Percentiles rank a stretch among this genome's conserved stretches.
phyloP scores from a whole-genome alignment of 2,888 invertebrate species.

The Drosophila austrosaltans region DNA sequence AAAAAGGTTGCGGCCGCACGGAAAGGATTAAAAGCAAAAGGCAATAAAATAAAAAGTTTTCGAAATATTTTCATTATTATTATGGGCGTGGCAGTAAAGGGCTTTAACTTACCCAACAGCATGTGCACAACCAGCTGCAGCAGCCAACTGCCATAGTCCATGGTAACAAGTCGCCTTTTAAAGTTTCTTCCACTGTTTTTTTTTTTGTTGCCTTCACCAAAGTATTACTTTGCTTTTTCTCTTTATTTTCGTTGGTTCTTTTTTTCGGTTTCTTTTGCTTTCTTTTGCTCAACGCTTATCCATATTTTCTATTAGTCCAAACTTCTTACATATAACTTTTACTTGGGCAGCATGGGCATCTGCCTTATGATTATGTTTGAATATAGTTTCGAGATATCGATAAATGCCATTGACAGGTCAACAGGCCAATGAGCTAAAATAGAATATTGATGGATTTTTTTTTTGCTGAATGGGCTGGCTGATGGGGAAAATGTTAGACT shows the following conservation, averaged over 20 bases:
- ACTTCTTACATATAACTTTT: constrained; percentile 50
- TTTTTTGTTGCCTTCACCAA: constrained; percentile 12
- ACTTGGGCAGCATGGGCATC: constrained; percentile 23
- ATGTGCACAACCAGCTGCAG: constrained; percentile 64
- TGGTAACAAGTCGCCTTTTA: constrained; percentile 46
- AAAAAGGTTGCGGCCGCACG: constrained; percentile 66
- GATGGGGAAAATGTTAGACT: constrained; percentile 31
- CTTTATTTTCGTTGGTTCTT: neutral
- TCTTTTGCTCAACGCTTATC: constrained; percentile 30
- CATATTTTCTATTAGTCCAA: constrained; percentile 58
- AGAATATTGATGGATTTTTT: constrained; percentile 16
- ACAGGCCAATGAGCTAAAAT: constrained; percentile 54
- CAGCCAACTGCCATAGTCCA: constrained; percentile 63
- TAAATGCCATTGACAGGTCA: constrained; percentile 59
- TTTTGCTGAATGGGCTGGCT: neutral
- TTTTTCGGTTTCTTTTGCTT: neutral
- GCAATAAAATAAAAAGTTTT: constrained; percentile 78
- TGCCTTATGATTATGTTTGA: constrained; percentile 40
- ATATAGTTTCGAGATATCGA: constrained; percentile 52
- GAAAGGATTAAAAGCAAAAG: constrained; percentile 77
- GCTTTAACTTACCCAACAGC: constrained; percentile 68
- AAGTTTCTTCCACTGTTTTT: constrained; percentile 36
- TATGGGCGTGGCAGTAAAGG: constrained; percentile 26
- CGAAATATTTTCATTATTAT: constrained; percentile 74
- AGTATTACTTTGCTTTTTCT: constrained; percentile 41